A percentile compares a stretch with the other conserved stretches of the same genome.
phyloP scores from a whole-genome alignment of 2,113 vertebrate genomes.

The Sclerurus mexicanus region DNA sequence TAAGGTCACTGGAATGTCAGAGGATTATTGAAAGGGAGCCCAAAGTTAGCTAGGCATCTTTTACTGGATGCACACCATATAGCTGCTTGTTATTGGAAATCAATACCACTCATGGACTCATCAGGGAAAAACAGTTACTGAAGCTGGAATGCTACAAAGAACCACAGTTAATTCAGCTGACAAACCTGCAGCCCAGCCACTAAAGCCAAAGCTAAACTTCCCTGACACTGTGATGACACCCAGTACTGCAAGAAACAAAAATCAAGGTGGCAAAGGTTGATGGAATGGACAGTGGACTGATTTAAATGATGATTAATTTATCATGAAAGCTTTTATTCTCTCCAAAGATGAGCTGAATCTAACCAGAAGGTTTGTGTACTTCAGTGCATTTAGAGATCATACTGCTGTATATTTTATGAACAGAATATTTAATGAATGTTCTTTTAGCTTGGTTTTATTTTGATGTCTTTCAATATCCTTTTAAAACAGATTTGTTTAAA shows the following conservation, averaged over 20 bases:
- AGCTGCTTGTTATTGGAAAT: conserved; percentile 58
- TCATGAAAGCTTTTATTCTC: not conserved
- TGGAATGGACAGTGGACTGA: not conserved
- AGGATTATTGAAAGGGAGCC: conserved; percentile 38
- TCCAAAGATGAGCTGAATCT: not conserved
- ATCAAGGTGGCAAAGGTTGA: not conserved
- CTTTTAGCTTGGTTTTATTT: conserved; percentile 35
- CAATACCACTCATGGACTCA: conserved; percentile 39
- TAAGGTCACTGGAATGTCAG: conserved; percentile 52
- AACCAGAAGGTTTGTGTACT: conserved; percentile 10
- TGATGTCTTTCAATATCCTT: conserved; percentile 9
- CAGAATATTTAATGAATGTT: conserved; percentile 27
- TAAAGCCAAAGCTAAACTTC: not conserved
- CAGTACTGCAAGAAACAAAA: not conserved
- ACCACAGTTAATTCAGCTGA: not conserved
- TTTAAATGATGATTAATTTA: conserved; percentile 21
- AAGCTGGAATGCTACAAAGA: not conserved
- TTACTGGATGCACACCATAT: conserved; percentile 26
- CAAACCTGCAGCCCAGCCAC: not conserved
- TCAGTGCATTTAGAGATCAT: conserved; percentile 2
- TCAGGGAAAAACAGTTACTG: conserved; percentile 36
- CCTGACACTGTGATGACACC: not conserved
- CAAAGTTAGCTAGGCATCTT: conserved; percentile 36
- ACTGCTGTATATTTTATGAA: conserved; percentile 42
- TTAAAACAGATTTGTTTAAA: conserved; percentile 40